These are phyloP conservation scores for Lomographa bimaculata DNA, from an alignment of 2,888 invertebrate genomes.

Conservation along the genomic window DNA sequence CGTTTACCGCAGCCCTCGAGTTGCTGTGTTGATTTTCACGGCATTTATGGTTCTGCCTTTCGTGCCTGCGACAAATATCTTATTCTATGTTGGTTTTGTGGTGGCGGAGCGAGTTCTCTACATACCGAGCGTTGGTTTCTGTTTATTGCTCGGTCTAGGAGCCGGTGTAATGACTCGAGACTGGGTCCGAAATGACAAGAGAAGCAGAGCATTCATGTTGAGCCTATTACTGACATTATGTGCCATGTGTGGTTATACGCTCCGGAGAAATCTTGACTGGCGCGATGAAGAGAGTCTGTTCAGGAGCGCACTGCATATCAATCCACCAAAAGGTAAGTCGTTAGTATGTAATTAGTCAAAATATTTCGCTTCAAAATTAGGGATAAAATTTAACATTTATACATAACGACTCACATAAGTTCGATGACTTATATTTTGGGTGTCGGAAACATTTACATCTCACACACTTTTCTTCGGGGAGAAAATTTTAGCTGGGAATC, in stretches of 20 bases:
- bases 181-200: constrained; percentile 70
- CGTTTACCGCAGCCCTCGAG: constrained; percentile 67
- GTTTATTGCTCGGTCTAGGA: constrained; percentile 92
- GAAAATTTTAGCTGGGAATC: no score
- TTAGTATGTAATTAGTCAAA: no score
- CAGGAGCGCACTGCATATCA: constrained; percentile 94
- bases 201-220: constrained; percentile 69
- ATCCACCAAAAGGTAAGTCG: constrained; percentile 97
- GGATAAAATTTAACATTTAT: no score
- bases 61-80: constrained; percentile 97
- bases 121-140: constrained; percentile 97
- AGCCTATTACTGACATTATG: constrained; percentile 84
- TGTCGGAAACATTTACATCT: no score
- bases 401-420: no score
- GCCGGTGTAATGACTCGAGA: constrained; percentile 74
- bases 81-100: constrained; percentile 99
- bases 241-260: constrained; percentile 89
- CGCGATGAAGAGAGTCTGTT: constrained; percentile 96
- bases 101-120: constrained; percentile 98
- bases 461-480: no score
- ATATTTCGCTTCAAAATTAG: no score
- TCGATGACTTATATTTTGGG: no score
- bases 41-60: constrained; percentile 95
- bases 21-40: constrained; percentile 84
- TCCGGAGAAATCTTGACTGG: constrained; percentile 95